These are phyloP conservation scores for Trachythela sp. DNA, from an alignment of 64 coral and sea anemone species.

Conservation along the genomic window DNA sequence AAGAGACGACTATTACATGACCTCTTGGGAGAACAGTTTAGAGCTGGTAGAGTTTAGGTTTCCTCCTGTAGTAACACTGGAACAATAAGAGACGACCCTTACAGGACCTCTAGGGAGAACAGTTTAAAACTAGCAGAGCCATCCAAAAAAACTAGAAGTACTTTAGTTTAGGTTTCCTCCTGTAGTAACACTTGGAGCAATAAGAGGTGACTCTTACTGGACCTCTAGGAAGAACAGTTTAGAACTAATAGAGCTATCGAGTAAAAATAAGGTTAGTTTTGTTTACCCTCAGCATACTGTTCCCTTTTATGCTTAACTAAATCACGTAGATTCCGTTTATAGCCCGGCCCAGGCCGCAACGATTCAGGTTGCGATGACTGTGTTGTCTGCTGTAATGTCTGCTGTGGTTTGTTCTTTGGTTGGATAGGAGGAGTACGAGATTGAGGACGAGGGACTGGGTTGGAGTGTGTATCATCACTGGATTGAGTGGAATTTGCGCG, in stretches of 20 bases:
- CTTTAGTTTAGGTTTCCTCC: too few relatives aligned
- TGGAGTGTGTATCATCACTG: not conserved
- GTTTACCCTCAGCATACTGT: conserved; percentile 65
- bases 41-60: too few relatives aligned
- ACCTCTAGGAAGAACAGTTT: too few relatives aligned
- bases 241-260: not conserved
- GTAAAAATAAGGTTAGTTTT: not conserved
- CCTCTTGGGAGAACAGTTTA: too few relatives aligned
- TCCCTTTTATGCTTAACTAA: conserved; percentile 89
- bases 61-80: too few relatives aligned
- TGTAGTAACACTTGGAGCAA: too few relatives aligned
- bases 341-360: conserved; percentile 52
- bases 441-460: conserved; percentile 19
- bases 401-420: conserved; percentile 49
- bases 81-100: too few relatives aligned
- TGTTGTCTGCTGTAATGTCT: not conserved
- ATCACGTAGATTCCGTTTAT: conserved; percentile 64
- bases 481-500: not conserved
- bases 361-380: not conserved
- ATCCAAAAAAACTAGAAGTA: too few relatives aligned
- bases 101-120: too few relatives aligned
- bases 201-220: too few relatives aligned
- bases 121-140: too few relatives aligned
- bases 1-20: too few relatives aligned
- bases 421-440: conserved; percentile 15